phyloP scores from a whole-genome alignment of 2,888 invertebrate genomes.

The Meandrusa payeni region DNA sequence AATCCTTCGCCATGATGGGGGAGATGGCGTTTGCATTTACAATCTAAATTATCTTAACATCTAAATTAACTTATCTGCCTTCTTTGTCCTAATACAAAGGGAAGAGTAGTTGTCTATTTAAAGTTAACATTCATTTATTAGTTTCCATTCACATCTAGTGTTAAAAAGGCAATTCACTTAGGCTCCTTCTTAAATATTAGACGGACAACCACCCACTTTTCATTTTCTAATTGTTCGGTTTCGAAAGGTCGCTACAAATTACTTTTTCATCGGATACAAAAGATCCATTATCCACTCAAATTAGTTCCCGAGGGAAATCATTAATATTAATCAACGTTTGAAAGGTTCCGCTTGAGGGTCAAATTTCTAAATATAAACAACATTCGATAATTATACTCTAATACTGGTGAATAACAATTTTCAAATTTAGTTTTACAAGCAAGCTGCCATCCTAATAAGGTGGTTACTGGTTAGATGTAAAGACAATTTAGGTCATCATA shows the following conservation, averaged over 20 bases:
- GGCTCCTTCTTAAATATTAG: no score
- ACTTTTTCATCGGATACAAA: conserved; percentile 73
- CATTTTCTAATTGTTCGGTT: conserved; percentile 54
- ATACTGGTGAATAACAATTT: neutral
- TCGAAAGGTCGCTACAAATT: conserved; percentile 53
- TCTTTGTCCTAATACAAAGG: no score
- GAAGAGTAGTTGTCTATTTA: no score
- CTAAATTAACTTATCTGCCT: no score
- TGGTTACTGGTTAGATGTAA: no score
- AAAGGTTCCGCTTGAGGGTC: conserved; percentile 45
- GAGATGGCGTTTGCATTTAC: conserved; percentile 8
- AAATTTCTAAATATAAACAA: conserved; percentile 33
- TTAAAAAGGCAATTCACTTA: no score
- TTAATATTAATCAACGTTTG: conserved; percentile 75
- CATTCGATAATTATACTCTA: neutral
- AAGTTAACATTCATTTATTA: no score
- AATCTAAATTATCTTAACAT: neutral
- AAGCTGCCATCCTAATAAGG: no score
- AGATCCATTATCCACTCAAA: conserved; percentile 76
- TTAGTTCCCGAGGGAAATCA: conserved; percentile 69
- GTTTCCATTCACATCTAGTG: no score
- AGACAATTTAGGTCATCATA: no score
- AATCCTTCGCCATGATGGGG: no score
- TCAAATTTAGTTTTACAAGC: no score
- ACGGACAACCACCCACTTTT: conserved; percentile 4